Evolutionary conservation across 2,888 invertebrate species (phyloP).

Genomic region (Hydraecia micacea): DNA sequence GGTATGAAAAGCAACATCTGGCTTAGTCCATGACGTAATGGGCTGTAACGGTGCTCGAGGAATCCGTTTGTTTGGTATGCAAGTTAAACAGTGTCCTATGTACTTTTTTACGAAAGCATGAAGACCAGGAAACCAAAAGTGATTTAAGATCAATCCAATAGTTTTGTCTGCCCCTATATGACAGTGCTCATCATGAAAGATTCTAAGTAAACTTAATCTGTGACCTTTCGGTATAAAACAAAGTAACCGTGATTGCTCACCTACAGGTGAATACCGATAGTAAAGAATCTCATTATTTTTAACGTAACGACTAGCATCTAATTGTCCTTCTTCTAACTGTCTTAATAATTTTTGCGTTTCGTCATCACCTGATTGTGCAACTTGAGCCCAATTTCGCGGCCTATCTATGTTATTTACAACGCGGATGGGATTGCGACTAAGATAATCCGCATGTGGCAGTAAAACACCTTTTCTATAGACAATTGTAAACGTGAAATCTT

Average conservation of each 20-base stretch:
- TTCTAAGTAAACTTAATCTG: not conserved
- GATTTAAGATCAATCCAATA: not conserved
- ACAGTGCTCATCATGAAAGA: not conserved
- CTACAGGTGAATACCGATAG: no score
- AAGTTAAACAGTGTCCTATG: no score
- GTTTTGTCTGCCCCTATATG: not conserved
- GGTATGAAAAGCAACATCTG: no score
- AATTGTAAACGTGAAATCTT: not conserved
- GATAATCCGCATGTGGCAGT: not conserved
- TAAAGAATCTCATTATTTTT: no score
- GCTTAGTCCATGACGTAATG: no score
- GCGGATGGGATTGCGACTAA: not conserved
- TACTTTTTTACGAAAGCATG: not conserved
- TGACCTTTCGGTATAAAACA: no score
- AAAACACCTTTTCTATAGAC: not conserved
- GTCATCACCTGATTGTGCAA: not conserved
- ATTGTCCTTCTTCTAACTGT: no score
- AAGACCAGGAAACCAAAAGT: conserved; percentile 1
- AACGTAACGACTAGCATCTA: no score
- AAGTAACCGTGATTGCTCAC: no score
- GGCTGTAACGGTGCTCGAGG: no score
- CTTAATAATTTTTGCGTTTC: not conserved
- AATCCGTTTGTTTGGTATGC: no score
- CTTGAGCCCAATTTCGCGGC: not conserved
- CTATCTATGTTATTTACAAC: not conserved